Evolutionary conservation across 2,113 vertebrate genomes (phyloP), one percentile per base, ranked within the genome.

Genomic region (Crypturellus undulatus): DNA sequence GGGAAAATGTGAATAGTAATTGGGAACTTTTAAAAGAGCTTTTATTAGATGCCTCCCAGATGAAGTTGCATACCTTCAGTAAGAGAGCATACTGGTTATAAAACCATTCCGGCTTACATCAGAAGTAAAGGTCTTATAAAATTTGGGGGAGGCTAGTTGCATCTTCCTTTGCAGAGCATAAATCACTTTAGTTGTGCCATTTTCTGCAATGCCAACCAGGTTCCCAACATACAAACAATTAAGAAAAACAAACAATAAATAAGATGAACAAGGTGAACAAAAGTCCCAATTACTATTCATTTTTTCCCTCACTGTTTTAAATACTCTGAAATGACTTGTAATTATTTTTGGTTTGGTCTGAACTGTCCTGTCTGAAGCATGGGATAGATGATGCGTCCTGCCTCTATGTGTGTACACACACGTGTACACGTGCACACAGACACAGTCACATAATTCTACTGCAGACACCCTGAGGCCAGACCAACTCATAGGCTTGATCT

Each of bases 361-460:
- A 89, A 81, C 30, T 10, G 28, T 9, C 6, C 7, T 13, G 22
- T 59, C 59, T 64, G 52, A 84, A 81, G 9, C 10, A 82, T 20
- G 10, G 7, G n/a, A 70, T 43, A 49, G 9, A 47, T 62, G 65
- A n/a, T 7, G n/a, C 26, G 67, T 40, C 79, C 34, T 58, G 54
- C 8, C 47, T 68, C 18, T 63, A 9, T 47, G 43, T 17, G 12
- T 68, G 64, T 22, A 63, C 75, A 26, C 7, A 63, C 0, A 12
- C 12, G 26, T 30, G 52, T 10, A 4, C 45, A 64, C 1, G 2
- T 2, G 3, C 8, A 34, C 16, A 6, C 20, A 6, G 10, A 2
- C 2, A 4, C 47, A 34, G 1, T 25, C 7, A 40, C 5, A 30
- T 3, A 26, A 15, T 87, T 28, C 60, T 62, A 47, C 17, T 76